phyloP scores from a whole-genome alignment of 2,888 invertebrate genomes.

The Ectemnius lituratus region DNA sequence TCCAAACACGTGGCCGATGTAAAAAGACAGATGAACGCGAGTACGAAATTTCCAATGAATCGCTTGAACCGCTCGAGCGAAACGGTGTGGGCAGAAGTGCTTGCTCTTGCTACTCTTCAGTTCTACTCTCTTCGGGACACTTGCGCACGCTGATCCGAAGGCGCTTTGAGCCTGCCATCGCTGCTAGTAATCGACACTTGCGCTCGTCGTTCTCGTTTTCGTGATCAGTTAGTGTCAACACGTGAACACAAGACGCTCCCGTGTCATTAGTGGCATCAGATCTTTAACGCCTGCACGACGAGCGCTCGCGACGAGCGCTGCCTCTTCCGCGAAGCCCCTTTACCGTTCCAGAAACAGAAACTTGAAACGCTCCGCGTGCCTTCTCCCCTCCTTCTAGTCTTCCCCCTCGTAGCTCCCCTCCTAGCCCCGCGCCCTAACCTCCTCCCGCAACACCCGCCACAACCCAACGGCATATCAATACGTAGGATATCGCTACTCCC shows the following conservation, averaged over 20 bases:
- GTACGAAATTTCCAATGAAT: constrained; percentile 17
- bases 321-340: constrained; percentile 57
- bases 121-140: too few species aligned
- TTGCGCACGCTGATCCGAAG: too few species aligned
- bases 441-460: neutral
- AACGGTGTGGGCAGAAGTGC: too few species aligned
- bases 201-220: constrained; percentile 50
- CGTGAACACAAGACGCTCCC: constrained; percentile 61
- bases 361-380: constrained; percentile 37
- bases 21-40: too few species aligned
- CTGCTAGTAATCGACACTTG: constrained; percentile 52
- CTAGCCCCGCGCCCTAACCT: neutral
- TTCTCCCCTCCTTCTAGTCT: constrained; percentile 23
- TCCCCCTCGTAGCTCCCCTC: neutral
- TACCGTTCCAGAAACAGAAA: constrained; percentile 56
- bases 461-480: constrained; percentile 38
- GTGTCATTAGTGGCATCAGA: constrained; percentile 72
- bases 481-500: constrained; percentile 37
- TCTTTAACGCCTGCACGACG: constrained; percentile 67
- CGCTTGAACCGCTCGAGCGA: too few species aligned
- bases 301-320: constrained; percentile 44
- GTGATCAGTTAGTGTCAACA: constrained; percentile 67
- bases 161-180: too few species aligned
- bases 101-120: too few species aligned
- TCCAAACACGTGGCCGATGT: too few species aligned